Percentiles rank a stretch among this genome's conserved stretches.
Conservation (phyloP, 2,113 vertebrate genomes). For the Trematocara nigrifrons region DNA sequence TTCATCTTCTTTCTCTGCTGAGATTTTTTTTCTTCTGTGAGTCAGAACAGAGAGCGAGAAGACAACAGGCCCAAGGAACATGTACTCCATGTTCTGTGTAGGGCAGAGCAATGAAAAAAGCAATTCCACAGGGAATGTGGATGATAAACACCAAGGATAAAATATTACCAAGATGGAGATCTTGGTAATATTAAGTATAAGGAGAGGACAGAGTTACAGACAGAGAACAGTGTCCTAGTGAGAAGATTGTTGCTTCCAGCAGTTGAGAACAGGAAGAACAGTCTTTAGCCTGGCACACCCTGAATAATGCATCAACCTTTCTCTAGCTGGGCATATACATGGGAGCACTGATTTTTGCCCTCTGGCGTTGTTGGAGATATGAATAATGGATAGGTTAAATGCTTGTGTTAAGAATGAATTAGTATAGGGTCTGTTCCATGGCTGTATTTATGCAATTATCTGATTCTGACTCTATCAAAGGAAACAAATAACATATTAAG, state of each 20-base stretch:
- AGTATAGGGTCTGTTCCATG: constrained; percentile 11
- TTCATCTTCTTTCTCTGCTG: constrained; percentile 15
- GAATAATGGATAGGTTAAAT: constrained; percentile 71
- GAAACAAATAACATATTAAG: background rate
- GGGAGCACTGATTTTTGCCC: constrained; percentile 58
- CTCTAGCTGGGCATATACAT: constrained; percentile 57
- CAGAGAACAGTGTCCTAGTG: constrained; percentile 23
- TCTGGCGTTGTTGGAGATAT: constrained; percentile 60
- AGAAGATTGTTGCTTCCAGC: constrained; percentile 58
- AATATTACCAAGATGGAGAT: background rate
- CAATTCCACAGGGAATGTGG: background rate
- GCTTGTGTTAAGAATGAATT: constrained; percentile 65
- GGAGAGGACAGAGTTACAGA: constrained; percentile 12
- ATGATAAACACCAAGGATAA: background rate
- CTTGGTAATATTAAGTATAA: background rate
- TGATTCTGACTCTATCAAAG: background rate
- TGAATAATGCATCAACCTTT: constrained; percentile 69
- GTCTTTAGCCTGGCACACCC: constrained; percentile 56
- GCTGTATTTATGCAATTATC: constrained; percentile 35
- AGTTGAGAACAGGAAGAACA: constrained; percentile 35
- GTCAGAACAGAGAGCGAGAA: background rate
- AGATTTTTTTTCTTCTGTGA: constrained; percentile 25
- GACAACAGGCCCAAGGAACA: constrained; percentile 3
- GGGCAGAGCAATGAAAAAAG: background rate
- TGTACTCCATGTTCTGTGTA: background rate